Conservation (phyloP, 1,140 invertebrate genomes). For the Lepidurus couesii region DNA sequence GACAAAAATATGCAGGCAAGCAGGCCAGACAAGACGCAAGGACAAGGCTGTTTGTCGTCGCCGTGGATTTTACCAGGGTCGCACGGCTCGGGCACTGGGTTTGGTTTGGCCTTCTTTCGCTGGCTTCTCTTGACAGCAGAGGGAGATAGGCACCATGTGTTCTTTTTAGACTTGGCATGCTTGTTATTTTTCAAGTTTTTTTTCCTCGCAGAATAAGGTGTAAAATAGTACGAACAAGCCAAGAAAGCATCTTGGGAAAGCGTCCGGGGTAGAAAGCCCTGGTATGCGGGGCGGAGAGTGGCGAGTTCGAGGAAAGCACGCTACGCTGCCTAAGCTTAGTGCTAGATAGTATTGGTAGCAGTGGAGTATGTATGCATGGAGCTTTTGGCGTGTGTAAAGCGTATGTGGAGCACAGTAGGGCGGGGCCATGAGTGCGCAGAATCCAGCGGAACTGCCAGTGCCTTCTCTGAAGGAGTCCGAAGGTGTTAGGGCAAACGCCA, state of each 20-base stretch:
- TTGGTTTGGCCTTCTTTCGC: background rate
- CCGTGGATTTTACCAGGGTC: conserved; percentile 20
- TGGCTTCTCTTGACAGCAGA: background rate
- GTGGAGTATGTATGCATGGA: background rate
- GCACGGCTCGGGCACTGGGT: background rate
- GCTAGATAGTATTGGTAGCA: no score
- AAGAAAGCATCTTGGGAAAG: background rate
- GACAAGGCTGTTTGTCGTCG: conserved; percentile 20
- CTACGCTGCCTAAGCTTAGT: background rate
- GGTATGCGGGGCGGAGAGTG: background rate
- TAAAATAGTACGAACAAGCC: background rate
- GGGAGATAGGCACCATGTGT: background rate
- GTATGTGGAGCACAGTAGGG: background rate
- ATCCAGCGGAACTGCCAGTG: background rate
- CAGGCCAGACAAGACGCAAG: conserved; percentile 16
- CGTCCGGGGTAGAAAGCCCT: background rate
- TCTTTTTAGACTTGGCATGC: conserved; percentile 9
- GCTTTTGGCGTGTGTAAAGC: background rate
- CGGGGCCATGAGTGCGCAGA: background rate
- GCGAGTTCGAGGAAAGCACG: background rate
- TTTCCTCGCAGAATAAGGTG: background rate
- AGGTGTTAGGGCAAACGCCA: background rate
- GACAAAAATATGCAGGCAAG: conserved; percentile 2
- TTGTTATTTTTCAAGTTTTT: background rate
- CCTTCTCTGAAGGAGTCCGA: no score